phyloP scores from a whole-genome alignment of 2,113 vertebrate species.

The Neogobius melanostomus region DNA sequence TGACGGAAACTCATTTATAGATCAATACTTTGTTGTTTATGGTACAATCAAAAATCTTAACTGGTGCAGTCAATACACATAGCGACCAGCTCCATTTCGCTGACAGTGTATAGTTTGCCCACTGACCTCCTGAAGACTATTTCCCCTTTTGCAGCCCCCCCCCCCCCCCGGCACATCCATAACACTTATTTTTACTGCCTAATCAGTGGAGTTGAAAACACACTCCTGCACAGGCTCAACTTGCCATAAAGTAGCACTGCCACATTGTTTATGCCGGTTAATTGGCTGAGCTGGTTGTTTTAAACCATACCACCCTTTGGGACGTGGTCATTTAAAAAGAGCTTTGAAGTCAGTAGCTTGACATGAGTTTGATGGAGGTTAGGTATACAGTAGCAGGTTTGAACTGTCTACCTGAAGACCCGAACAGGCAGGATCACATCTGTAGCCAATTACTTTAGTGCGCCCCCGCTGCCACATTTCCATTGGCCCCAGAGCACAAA shows the following conservation, averaged over 20 bases:
- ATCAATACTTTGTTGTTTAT: neutral
- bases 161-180: neutral
- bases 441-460: constrained; percentile 46
- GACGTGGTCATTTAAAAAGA: constrained; percentile 28
- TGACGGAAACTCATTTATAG: neutral
- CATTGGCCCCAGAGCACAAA: constrained; percentile 22
- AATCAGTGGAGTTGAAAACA: constrained; percentile 21
- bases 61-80: neutral
- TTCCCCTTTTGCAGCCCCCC: neutral
- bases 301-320: constrained; percentile 19
- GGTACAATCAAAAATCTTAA: neutral
- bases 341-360: constrained; percentile 57
- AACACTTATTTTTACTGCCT: constrained; percentile 11
- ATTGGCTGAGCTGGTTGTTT: constrained; percentile 41
- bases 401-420: constrained; percentile 25
- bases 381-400: constrained; percentile 8
- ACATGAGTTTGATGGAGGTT: constrained; percentile 18
- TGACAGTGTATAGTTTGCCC: constrained; percentile 1
- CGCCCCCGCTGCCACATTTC: constrained; percentile 25
- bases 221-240: constrained; percentile 17
- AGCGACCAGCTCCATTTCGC: neutral
- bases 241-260: constrained; percentile 28
- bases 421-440: constrained; percentile 47
- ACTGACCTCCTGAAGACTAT: neutral
- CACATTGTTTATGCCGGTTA: constrained; percentile 47